phyloP scores from a whole-genome alignment of 1,140 invertebrate genomes.

The Calephelis nemesis region DNA sequence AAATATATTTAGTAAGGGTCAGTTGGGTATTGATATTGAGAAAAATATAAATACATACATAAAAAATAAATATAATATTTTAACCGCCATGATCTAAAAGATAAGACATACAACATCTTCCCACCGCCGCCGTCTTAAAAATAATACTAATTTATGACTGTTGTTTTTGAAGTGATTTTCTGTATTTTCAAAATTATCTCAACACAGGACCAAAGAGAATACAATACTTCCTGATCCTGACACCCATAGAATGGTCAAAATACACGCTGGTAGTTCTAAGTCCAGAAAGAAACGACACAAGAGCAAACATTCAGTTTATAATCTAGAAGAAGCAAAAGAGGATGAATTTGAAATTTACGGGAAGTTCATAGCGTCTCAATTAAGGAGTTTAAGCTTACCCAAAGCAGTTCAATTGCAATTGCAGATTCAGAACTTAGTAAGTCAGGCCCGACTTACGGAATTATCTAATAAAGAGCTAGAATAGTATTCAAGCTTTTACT shows the following conservation, averaged over 20 bases:
- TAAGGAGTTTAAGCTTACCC: slow-evolving; percentile 55
- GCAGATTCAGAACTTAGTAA: slow-evolving; percentile 59
- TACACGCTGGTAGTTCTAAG: not conserved
- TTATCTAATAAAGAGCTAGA: slow-evolving; percentile 29
- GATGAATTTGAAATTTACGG: slow-evolving; percentile 72
- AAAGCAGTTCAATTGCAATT: slow-evolving; percentile 55
- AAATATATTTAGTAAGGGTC: too few relatives aligned
- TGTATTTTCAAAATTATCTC: too few relatives aligned
- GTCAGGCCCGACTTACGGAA: slow-evolving; percentile 53
- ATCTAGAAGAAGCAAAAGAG: slow-evolving; percentile 35
- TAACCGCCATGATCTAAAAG: too few relatives aligned
- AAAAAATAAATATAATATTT: too few relatives aligned
- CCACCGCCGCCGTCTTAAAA: too few relatives aligned
- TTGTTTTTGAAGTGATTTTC: too few relatives aligned
- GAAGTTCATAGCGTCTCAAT: slow-evolving; percentile 56
- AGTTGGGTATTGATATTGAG: too few relatives aligned
- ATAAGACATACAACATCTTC: too few relatives aligned
- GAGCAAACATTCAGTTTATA: slow-evolving; percentile 21
- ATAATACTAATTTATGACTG: too few relatives aligned
- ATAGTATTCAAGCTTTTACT: not conserved
- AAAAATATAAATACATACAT: too few relatives aligned
- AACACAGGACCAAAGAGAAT: too few relatives aligned
- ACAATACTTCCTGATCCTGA: not conserved
- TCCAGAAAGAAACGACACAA: not conserved
- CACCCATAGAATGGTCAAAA: not conserved